Conservation (phyloP, 2,888 invertebrate genomes). For the Limulus polyphemus region DNA sequence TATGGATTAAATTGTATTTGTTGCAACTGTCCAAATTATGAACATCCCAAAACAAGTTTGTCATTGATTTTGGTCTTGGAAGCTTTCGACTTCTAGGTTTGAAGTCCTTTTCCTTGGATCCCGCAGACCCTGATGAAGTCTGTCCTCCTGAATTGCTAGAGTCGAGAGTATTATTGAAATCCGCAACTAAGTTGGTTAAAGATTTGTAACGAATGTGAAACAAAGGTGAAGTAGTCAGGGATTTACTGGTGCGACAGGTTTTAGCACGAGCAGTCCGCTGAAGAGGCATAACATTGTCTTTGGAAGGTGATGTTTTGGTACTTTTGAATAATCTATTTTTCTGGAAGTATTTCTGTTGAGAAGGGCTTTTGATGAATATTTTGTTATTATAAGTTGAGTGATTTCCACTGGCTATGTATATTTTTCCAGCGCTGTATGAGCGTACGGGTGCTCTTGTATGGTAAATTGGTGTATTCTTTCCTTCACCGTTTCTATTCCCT, state of each 20-base stretch:
- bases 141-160: slow-evolving; percentile 78
- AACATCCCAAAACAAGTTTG: slow-evolving; percentile 53
- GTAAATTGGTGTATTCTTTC: not conserved
- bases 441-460: too few relatives aligned
- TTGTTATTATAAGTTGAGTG: slow-evolving; percentile 5
- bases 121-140: slow-evolving; percentile 58
- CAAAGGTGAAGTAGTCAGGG: slow-evolving; percentile 50
- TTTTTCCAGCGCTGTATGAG: not conserved
- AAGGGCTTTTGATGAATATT: slow-evolving; percentile 13
- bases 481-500: slow-evolving; percentile 2
- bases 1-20: slow-evolving; percentile 15
- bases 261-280: slow-evolving; percentile 45
- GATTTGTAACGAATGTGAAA: slow-evolving; percentile 53
- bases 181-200: slow-evolving; percentile 36
- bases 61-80: slow-evolving; percentile 69
- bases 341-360: slow-evolving; percentile 12
- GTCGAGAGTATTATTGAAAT: slow-evolving; percentile 63
- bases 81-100: slow-evolving; percentile 35
- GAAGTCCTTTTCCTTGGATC: slow-evolving; percentile 41
- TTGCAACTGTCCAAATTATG: slow-evolving; percentile 14
- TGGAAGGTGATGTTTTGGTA: slow-evolving; percentile 7
- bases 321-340: slow-evolving; percentile 1
- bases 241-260: slow-evolving; percentile 39
- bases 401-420: not conserved
- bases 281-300: slow-evolving; percentile 9